These are phyloP conservation scores for Trissoscelio sp. DNA, from an alignment of 2,888 invertebrate species.

Conservation along the genomic window DNA sequence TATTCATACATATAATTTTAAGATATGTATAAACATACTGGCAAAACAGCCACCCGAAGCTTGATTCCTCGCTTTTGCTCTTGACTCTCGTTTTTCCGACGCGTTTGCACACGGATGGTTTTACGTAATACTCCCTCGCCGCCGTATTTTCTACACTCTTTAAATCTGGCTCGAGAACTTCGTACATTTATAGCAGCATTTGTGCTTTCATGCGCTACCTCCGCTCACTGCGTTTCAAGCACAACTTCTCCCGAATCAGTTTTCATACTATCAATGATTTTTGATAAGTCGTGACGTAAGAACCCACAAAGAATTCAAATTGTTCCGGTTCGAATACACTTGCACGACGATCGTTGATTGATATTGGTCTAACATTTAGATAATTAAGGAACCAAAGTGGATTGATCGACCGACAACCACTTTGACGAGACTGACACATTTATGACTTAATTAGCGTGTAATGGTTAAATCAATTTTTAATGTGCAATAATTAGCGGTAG, in stretches of 20 bases:
- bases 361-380: background rate
- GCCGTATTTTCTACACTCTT: constrained; percentile 59
- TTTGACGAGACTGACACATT: background rate
- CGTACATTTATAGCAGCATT: constrained; percentile 50
- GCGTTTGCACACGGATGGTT: constrained; percentile 55
- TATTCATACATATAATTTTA: constrained; percentile 66
- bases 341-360: background rate
- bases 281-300: constrained; percentile 39
- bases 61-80: constrained; percentile 36
- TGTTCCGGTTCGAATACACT: constrained; percentile 16
- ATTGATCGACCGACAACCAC: background rate
- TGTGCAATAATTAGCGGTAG: background rate
- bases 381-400: background rate
- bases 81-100: constrained; percentile 55
- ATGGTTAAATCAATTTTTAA: background rate
- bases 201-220: constrained; percentile 46
- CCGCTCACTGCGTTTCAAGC: constrained; percentile 38
- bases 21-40: constrained; percentile 49
- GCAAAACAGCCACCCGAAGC: constrained; percentile 53
- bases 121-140: constrained; percentile 48
- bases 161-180: constrained; percentile 54
- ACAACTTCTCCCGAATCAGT: constrained; percentile 39
- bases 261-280: constrained; percentile 39
- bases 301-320: constrained; percentile 13
- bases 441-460: background rate